A percentile compares a stretch with the other conserved stretches of the same genome.
These are phyloP conservation scores for Campylorhamphus procurvoides DNA, from an alignment of 2,113 vertebrate species.

Conservation along the genomic window DNA sequence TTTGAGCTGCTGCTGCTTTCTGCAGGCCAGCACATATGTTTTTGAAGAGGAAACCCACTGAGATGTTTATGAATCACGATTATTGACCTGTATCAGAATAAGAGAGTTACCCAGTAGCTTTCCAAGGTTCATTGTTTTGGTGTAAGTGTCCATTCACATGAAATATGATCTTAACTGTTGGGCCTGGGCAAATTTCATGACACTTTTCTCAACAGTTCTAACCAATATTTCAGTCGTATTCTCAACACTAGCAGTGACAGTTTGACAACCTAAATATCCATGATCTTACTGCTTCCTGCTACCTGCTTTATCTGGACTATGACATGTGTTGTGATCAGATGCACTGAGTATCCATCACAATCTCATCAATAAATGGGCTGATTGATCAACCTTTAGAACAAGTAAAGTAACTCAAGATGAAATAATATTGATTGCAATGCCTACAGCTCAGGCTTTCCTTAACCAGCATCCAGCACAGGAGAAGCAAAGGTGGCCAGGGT, in stretches of 20 bases:
- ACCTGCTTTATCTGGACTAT: not conserved
- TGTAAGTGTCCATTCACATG: not conserved
- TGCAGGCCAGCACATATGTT: not conserved
- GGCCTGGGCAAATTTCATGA: conserved; percentile 20
- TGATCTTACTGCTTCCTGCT: not conserved
- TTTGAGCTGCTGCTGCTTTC: conserved; percentile 11
- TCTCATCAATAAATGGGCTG: not conserved
- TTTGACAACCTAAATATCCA: conserved; percentile 22
- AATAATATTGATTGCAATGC: not conserved
- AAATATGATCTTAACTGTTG: not conserved
- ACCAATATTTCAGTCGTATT: conserved; percentile 31
- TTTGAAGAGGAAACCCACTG: not conserved
- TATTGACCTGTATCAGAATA: conserved; percentile 32
- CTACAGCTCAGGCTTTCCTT: not conserved
- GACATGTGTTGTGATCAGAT: not conserved
- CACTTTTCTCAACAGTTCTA: conserved; percentile 1
- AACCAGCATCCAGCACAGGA: not conserved
- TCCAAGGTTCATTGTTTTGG: conserved; percentile 21
- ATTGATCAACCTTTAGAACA: not conserved
- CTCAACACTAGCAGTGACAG: conserved; percentile 2
- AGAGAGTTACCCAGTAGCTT: conserved; percentile 12
- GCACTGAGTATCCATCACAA: not conserved
- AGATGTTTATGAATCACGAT: conserved; percentile 28
- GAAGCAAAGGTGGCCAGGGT: not conserved
- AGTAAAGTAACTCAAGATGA: not conserved